Conservation (phyloP, 1,140 invertebrate genomes). For the Drosophila persimilis region DNA sequence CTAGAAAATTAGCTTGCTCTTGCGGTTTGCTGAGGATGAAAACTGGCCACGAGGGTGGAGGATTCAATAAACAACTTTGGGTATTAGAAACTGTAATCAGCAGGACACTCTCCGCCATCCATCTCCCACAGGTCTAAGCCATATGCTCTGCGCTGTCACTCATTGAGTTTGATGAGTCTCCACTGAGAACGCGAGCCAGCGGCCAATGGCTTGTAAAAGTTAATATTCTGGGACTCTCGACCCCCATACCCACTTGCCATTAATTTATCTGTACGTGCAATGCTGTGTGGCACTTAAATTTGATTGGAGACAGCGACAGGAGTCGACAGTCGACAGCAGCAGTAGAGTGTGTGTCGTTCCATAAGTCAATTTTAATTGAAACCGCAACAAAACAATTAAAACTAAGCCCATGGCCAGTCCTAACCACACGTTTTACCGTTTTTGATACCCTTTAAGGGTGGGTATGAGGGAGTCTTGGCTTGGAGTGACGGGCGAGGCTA, state of each 20-base stretch:
- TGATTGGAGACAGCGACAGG: constrained; percentile 10
- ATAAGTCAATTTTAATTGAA: constrained; percentile 75
- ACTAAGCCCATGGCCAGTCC: constrained; percentile 42
- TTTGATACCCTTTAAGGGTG: too few species aligned
- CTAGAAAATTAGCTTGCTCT: constrained; percentile 64
- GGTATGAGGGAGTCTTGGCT: too few species aligned
- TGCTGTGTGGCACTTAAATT: constrained; percentile 51
- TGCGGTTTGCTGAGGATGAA: constrained; percentile 9
- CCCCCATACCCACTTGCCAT: constrained; percentile 15
- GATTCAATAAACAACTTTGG: background rate
- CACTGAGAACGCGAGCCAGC: background rate
- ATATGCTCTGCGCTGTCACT: constrained; percentile 7
- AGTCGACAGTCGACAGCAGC: background rate
- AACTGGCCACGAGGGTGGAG: background rate
- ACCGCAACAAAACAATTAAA: constrained; percentile 78
- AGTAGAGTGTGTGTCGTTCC: background rate
- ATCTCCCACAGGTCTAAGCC: background rate
- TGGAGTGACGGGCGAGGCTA: too few species aligned
- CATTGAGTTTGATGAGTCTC: constrained; percentile 38
- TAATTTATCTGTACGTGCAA: constrained; percentile 48
- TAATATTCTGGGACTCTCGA: constrained; percentile 16
- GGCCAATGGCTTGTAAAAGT: constrained; percentile 54
- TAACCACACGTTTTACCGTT: background rate
- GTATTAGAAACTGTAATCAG: background rate
- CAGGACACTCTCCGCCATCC: background rate